Evolutionary conservation across 2,888 invertebrate species (phyloP).

Genomic region (Andricus curvator): DNA sequence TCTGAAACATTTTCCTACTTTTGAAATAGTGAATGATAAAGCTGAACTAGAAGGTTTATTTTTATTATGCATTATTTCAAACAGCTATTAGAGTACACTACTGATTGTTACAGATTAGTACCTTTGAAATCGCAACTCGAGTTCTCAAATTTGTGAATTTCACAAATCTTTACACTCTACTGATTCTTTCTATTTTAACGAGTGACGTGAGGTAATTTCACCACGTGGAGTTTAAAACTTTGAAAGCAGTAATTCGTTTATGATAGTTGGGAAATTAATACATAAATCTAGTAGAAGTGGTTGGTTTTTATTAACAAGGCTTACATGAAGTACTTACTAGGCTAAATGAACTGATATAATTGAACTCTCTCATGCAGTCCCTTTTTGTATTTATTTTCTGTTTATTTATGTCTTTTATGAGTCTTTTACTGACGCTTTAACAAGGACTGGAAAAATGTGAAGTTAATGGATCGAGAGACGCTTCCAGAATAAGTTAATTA

Average conservation of each 20-base stretch:
- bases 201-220: slow-evolving; percentile 11
- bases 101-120: not conserved
- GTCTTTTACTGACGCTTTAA: not conserved
- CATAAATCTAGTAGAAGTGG: slow-evolving; percentile 2
- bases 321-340: slow-evolving; percentile 26
- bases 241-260: slow-evolving; percentile 18
- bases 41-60: not conserved
- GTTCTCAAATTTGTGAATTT: slow-evolving; percentile 37
- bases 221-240: slow-evolving; percentile 17
- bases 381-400: not conserved
- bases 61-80: not conserved
- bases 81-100: not conserved
- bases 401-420: not conserved
- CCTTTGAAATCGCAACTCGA: not conserved
- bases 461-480: not conserved
- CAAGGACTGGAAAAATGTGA: not conserved
- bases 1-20: not conserved
- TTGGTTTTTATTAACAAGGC: not conserved
- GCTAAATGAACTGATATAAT: slow-evolving; percentile 11
- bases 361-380: slow-evolving; percentile 9
- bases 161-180: not conserved
- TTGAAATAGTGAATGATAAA: not conserved
- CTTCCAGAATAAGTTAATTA: slow-evolving; percentile 8
- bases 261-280: slow-evolving; percentile 23
- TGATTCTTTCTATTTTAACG: not conserved